Evolutionary conservation across 2,888 invertebrate species (phyloP), one percentile per base, ranked within the genome.

Genomic region (Sesamia inferens): DNA sequence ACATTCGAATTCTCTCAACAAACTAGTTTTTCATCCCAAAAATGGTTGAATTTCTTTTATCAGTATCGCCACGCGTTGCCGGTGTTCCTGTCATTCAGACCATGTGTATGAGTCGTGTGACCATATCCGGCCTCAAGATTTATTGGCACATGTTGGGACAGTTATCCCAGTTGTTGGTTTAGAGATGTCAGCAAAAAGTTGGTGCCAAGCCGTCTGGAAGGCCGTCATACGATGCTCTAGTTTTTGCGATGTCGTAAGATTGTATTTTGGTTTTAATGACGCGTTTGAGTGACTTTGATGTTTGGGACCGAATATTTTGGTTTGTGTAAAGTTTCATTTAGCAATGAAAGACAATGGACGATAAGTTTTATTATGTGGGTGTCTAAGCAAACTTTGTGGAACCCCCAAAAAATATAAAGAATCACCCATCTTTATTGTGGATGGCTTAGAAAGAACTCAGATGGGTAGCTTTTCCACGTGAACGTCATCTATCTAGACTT

Each of bases 141-240:
- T 93, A 93, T 94, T 68, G 87, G 81, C 91, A 91, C 90, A 90
- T 90, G 92, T 90, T 88, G 88, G 88, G 72, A 68, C 75, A 79
- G 84, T 74, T 73, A 79, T 82, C 69, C 81, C 69, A 70, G 69
- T 58, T 82, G 72, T 82, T 82, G 89, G 87, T 91, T 89, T 88
- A 83, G 81, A 86, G 75, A 76, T 47, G 79, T 78, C 72, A 68
- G 83, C 89, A 93, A 94, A 94, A 94, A 93, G 84, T 88, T 76
- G 94, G 93, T 92, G 94, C 94, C 94, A 92, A 80, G 92, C 94
- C 76, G 94, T 94, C 94, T 94, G 91, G 71, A 31, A 47, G 22
- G 13, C 42, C n/a, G 82, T 76, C 71, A 78, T 68, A 48, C 44
- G 82, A 79, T 11, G 66, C 78, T 51, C 31, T 8, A 47, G 73